Base-by-base conservation (phyloP, 2,888 invertebrate genomes). In the Drosophila fulvimacula region DNA sequence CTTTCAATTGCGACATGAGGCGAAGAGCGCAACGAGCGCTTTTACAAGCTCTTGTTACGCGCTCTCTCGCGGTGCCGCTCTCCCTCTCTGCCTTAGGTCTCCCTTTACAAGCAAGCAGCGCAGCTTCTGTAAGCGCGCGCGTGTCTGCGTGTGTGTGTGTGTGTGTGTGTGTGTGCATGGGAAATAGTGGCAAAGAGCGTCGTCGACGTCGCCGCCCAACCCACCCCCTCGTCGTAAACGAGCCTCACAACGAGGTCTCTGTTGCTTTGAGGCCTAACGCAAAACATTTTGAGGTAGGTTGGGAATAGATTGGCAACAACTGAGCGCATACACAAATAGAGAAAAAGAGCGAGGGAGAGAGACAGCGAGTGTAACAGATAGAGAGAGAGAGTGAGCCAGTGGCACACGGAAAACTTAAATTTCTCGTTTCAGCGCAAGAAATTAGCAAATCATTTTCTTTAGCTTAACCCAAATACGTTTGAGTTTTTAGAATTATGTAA, bases 211-310 rank as follows among this genome's bases (percentile, higher is more conserved):
- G 59, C 46, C 36, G 21, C 66, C 60, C 21, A 49, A 15, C 55
- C 55, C 24, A 42, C 46, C 57, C 27, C 21, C 46, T n/a, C 13
- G 41, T 24, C 55, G 36, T 21, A 34, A 49, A 19, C 42, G 48
- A 36, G 39, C 67, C 64, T 72, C 74, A 81, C 76, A 82, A 82
- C 87, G 79, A 77, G 85, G 85, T 80, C 86, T 80, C 86, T 77
- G 82, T 81, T 81, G 85, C 79, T 86, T 80, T 88, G 79, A 87
- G 87, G 89, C 88, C 82, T 90, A 90, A 90, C 88, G 85, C 77
- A 89, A 90, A 91, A 90, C 82, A 76, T 81, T 85, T 91, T 91
- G 91, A 91, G 91, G 91, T 91, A 91, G 91, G 91, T 91, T 91
- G 91, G 86, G 91, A 91, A 89, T 87, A 89, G 83, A 81, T 88